phyloP scores from a whole-genome alignment of 2,797 vertebrate genomes.

The Cyclura pinguis region DNA sequence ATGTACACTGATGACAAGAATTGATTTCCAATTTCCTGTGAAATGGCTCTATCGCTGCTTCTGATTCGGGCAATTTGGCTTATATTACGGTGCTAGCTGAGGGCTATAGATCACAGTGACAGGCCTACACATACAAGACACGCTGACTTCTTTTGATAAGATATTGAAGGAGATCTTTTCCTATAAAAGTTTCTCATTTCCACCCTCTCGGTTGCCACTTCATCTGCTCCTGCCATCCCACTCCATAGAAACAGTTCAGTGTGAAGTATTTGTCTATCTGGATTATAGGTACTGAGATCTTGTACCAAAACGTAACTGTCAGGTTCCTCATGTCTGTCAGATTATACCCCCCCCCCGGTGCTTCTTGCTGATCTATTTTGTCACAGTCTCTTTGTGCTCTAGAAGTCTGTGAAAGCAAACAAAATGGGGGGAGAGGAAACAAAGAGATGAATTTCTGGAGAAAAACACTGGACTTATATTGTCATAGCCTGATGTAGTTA shows the following conservation, averaged over 20 bases:
- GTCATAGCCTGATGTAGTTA: too few relatives aligned
- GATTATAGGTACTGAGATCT: constrained; percentile 24
- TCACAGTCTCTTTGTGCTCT: neutral
- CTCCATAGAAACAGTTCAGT: constrained; percentile 41
- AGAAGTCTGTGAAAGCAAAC: neutral
- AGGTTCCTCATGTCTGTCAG: neutral
- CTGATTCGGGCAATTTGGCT: constrained; percentile 91
- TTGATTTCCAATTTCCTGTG: constrained; percentile 97
- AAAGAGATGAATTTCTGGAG: neutral
- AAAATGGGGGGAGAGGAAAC: neutral
- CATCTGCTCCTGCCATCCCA: too few relatives aligned
- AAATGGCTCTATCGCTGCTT: constrained; percentile 92
- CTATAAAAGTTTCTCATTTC: constrained; percentile 60
- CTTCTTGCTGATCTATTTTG: neutral
- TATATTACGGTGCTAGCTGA: constrained; percentile 83
- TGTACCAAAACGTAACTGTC: neutral
- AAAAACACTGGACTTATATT: too few relatives aligned
- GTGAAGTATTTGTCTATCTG: constrained; percentile 1
- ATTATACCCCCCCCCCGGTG: too few relatives aligned
- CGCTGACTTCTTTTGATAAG: constrained; percentile 80
- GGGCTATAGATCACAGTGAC: constrained; percentile 90
- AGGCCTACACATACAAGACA: constrained; percentile 83
- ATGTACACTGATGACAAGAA: constrained; percentile 91
- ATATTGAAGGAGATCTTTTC: constrained; percentile 76
- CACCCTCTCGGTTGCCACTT: neutral